phyloP scores from a whole-genome alignment of 1,140 invertebrate genomes.

The Pseudomyrmex concolor region DNA sequence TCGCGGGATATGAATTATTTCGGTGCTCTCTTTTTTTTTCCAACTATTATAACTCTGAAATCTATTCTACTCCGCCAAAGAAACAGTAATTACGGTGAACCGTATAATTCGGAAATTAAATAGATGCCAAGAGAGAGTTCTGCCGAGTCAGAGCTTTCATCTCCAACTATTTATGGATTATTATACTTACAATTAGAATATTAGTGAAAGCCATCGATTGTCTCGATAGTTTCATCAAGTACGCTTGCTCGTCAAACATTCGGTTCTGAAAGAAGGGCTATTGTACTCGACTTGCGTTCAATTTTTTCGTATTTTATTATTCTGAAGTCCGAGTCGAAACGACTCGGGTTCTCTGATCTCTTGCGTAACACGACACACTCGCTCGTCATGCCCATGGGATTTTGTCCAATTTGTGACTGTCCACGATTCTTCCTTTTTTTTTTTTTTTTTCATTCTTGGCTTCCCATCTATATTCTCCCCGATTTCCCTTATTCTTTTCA shows the following conservation, averaged over 20 bases:
- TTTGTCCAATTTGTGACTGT: constrained; percentile 73
- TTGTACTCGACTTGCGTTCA: constrained; percentile 13
- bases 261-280: constrained; percentile 27
- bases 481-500: background rate
- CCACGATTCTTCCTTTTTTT: constrained; percentile 23
- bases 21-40: constrained; percentile 4
- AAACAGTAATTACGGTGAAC: constrained; percentile 1
- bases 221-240: background rate
- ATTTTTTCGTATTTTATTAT: constrained; percentile 41
- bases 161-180: background rate
- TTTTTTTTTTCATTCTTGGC: background rate
- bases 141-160: background rate
- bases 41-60: background rate
- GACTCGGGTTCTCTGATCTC: constrained; percentile 17
- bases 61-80: background rate
- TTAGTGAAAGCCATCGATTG: constrained; percentile 14
- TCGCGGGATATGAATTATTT: background rate
- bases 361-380: constrained; percentile 37
- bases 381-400: constrained; percentile 67
- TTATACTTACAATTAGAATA: background rate
- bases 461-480: background rate
- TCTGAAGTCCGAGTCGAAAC: constrained; percentile 8
- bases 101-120: constrained; percentile 39
- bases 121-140: constrained; percentile 21
- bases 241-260: constrained; percentile 28